Base-by-base conservation (phyloP, 2,113 vertebrate species). In the Baryphthengus martii region DNA sequence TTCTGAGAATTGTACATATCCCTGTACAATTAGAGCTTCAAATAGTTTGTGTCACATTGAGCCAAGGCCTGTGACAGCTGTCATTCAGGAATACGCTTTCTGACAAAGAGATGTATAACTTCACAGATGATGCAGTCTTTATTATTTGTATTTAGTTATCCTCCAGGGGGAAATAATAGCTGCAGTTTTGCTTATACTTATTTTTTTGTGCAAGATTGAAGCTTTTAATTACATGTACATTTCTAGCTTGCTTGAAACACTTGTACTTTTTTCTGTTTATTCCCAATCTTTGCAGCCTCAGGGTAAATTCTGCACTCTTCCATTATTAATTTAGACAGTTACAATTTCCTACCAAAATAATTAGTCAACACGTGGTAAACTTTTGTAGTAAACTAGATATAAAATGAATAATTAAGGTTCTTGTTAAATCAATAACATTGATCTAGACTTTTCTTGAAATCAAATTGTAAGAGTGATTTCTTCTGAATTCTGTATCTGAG, bases 361-460 rank as follows among this genome's bases (percentile, higher is more conserved):
- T 98, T 97, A 98, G 95, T 91, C 86, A 96, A 89, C 91, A 80
- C 94, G 90, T 97, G 83, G 93, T 62, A 97, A 97, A 96, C 65
- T 94, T 95, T 80, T 87, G 66, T 93, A 97, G 98, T 98, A 97
- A 98, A 97, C 82, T 89, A 97, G 84, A 87, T 98, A 97, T 95
- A 97, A 97, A 97, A 97, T 97, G 95, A 98, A 98, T 98, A 98
- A 98, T 98, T 95, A 98, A 98, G 92, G 67, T 87, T 89, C 70
- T 78, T 91, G 78, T 95, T 95, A 96, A 96, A 95, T 98, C 97
- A 95, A 97, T 98, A 97, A 31, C 75, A 98, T 98, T 89, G 97
- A 98, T 98, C 78, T 81, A 66, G 28, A 73, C 92, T 62, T 91
- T 76, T 85, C 84, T 83, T 95, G 80, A 96, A 98, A 98, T 97